phyloP scores from a whole-genome alignment of 2,797 vertebrate genomes.

The Enteromius argenteus region DNA sequence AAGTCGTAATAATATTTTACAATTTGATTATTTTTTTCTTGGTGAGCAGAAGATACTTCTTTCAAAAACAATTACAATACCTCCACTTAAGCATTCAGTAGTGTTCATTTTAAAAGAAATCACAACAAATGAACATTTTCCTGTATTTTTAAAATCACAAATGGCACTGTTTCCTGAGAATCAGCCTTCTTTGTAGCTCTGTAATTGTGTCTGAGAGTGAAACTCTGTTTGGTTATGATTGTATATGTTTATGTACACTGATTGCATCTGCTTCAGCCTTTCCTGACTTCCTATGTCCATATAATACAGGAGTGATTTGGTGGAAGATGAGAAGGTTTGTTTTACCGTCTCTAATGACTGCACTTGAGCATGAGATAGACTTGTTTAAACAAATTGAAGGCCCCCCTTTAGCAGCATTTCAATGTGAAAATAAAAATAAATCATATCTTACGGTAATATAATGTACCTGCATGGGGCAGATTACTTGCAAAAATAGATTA shows the following conservation, averaged over 20 bases:
- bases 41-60: not conserved
- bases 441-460: not conserved
- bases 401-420: not conserved
- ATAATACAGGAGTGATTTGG: not conserved
- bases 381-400: not conserved
- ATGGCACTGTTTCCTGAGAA: constrained; percentile 17
- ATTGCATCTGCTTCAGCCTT: not conserved
- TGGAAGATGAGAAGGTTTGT: not conserved
- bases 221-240: not conserved
- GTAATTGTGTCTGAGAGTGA: not conserved
- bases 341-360: not conserved
- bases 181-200: not conserved
- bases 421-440: not conserved
- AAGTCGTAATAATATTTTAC: not conserved
- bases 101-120: not conserved
- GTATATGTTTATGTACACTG: not conserved
- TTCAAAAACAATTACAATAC: not conserved
- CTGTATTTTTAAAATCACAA: not conserved
- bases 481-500: not conserved
- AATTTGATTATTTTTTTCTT: not conserved
- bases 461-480: not conserved
- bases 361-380: not conserved
- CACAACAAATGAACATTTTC: not conserved
- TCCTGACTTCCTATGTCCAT: not conserved
- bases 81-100: not conserved